These are phyloP conservation scores for Kradibia gibbosae DNA, from an alignment of 1,140 invertebrate genomes.

Conservation along the genomic window DNA sequence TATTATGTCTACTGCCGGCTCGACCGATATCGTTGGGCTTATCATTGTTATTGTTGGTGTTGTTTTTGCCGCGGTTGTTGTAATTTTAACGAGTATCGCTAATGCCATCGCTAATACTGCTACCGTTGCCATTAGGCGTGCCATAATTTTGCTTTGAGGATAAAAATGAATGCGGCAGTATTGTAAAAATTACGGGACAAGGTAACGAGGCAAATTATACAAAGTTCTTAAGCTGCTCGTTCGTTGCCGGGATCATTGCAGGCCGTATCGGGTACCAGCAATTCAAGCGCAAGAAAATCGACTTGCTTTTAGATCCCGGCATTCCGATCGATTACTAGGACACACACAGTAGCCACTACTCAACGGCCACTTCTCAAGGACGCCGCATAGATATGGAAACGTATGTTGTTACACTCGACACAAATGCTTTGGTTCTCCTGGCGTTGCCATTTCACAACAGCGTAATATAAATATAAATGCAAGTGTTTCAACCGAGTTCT, in stretches of 20 bases:
- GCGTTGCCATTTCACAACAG: background rate
- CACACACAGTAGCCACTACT: conserved; percentile 24
- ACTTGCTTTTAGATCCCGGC: conserved; percentile 22
- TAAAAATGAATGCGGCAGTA: background rate
- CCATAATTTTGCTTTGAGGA: background rate
- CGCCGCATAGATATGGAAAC: conserved; percentile 43
- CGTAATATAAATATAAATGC: conserved; percentile 9
- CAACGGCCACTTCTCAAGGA: conserved; percentile 29
- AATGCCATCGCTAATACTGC: background rate
- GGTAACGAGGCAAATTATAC: background rate
- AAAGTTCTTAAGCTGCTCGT: background rate
- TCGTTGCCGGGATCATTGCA: background rate
- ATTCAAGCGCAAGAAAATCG: conserved; percentile 15
- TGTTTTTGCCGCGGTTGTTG: background rate
- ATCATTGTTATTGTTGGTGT: background rate
- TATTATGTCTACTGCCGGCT: too few species aligned
- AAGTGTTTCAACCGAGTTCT: background rate
- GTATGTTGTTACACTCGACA: conserved; percentile 13
- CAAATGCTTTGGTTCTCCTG: background rate
- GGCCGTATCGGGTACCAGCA: background rate
- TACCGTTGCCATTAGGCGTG: background rate
- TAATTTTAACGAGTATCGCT: background rate
- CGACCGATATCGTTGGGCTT: background rate
- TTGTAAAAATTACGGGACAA: background rate
- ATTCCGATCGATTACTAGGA: conserved; percentile 54